phyloP scores from a whole-genome alignment of 2,888 invertebrate species.

The Adelphocoris suturalis region DNA sequence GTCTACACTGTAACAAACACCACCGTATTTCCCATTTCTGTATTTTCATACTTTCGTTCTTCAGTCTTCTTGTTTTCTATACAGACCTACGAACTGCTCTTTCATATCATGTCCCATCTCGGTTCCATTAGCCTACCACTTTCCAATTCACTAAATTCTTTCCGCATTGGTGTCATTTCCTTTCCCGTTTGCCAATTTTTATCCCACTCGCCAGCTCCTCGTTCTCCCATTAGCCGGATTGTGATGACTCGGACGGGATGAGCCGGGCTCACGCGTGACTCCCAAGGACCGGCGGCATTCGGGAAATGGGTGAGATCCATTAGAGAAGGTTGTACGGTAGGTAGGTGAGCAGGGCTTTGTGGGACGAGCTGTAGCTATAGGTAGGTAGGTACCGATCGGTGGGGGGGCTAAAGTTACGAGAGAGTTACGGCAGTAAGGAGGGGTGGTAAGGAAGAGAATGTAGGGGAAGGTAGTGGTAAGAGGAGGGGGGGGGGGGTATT shows the following conservation, averaged over 20 bases:
- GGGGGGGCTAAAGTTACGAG: no score
- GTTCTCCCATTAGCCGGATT: background rate
- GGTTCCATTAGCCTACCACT: no score
- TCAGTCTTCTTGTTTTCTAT: no score
- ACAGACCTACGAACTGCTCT: no score
- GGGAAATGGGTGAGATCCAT: constrained; percentile 31
- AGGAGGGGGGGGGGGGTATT: background rate
- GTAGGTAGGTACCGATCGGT: background rate
- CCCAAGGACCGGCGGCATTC: background rate
- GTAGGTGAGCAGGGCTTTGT: constrained; percentile 13
- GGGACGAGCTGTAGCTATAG: background rate
- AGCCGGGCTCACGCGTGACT: background rate
- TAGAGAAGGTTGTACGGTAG: constrained; percentile 31
- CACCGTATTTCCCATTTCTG: no score
- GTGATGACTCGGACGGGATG: background rate
- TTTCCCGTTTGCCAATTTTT: no score
- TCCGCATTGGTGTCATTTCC: no score
- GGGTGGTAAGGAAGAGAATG: background rate
- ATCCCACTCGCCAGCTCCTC: background rate
- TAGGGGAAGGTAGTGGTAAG: background rate
- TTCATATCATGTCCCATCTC: no score
- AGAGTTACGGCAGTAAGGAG: background rate
- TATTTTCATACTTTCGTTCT: no score
- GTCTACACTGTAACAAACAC: no score
- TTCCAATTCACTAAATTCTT: no score